Conservation (phyloP, 1,140 invertebrate genomes). For the Solenopsis invicta region DNA sequence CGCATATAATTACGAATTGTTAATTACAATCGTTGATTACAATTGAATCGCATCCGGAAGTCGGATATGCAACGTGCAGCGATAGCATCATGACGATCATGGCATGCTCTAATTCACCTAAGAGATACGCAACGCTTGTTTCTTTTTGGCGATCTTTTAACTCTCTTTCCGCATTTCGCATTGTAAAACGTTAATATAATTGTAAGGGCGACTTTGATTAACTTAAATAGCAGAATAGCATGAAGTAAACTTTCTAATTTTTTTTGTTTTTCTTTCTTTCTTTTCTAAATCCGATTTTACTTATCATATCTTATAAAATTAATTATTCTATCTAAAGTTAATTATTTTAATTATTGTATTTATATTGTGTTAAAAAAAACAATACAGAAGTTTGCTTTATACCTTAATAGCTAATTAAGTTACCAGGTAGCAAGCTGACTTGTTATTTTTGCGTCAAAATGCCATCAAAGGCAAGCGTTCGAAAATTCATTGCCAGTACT, state of each 20-base stretch:
- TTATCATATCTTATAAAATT: background rate
- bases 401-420: background rate
- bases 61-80: background rate
- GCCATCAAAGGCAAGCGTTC: too few species aligned
- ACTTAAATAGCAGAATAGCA: background rate
- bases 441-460: too few species aligned
- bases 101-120: conserved; percentile 17
- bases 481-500: too few species aligned
- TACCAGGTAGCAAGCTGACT: background rate
- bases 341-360: background rate
- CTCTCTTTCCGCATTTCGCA: background rate
- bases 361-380: background rate
- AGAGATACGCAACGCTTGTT: background rate
- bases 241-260: background rate
- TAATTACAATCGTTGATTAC: background rate
- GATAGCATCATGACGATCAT: conserved; percentile 5
- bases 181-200: background rate
- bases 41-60: conserved; percentile 10
- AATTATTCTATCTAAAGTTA: background rate
- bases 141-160: background rate
- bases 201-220: background rate
- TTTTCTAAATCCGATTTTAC: background rate
- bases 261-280: background rate
- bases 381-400: background rate
- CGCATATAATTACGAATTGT: background rate